These are phyloP conservation scores for Rhogogaster chlorosoma DNA, from an alignment of 2,888 invertebrate genomes.

Conservation along the genomic window DNA sequence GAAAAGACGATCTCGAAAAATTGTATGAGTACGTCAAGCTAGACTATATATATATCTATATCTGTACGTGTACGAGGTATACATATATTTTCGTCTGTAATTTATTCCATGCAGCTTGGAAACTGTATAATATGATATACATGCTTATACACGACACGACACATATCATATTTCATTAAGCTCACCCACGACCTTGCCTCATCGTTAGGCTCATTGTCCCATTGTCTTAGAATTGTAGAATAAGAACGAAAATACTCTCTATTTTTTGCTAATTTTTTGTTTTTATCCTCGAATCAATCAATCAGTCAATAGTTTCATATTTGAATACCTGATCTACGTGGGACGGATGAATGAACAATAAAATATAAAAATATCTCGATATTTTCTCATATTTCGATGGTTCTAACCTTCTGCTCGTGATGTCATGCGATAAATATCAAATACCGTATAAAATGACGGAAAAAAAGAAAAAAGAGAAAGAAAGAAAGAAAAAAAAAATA, in stretches of 20 bases:
- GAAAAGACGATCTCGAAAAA: not conserved
- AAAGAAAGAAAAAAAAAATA: not conserved
- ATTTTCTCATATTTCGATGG: not conserved
- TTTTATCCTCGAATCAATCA: not conserved
- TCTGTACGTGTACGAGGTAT: not conserved
- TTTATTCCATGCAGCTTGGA: not conserved
- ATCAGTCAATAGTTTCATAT: not conserved
- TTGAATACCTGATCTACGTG: not conserved
- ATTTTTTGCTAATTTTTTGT: not conserved
- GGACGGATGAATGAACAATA: not conserved
- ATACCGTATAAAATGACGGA: not conserved
- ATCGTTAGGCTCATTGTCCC: not conserved
- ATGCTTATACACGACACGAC: not conserved
- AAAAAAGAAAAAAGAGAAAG: not conserved
- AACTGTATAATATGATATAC: not conserved
- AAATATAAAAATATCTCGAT: not conserved
- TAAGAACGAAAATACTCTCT: not conserved
- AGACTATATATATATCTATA: not conserved
- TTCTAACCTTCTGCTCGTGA: not conserved
- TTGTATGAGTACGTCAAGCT: not conserved
- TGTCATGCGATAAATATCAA: not conserved
- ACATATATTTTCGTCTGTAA: not conserved
- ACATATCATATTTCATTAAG: conserved; percentile 12
- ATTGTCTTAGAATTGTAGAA: not conserved
- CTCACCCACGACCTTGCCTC: not conserved